Evolutionary conservation across 2,113 vertebrate genomes (phyloP), one percentile per base, ranked within the genome.

Genomic region (Anarrhichthys ocellatus): DNA sequence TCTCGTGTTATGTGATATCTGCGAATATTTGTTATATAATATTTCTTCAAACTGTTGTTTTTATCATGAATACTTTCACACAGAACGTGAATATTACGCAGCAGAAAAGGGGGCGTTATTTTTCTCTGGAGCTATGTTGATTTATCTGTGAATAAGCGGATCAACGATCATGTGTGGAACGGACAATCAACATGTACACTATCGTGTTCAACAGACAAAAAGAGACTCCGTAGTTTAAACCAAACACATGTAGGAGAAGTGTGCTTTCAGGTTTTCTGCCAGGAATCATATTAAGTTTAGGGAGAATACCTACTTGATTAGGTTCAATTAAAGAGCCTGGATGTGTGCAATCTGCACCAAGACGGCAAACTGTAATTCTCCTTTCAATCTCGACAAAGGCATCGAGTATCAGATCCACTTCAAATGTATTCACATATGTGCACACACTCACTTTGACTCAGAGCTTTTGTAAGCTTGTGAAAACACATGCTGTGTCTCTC

Each of bases 401-500:
- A 27, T 27, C 56, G 5, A 29, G 9, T 48, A 18, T 48, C 46
- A 48, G 56, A 59, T 29, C 4, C 24, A 27, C 54, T 58, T 10
- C 24, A 54, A 10, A 32, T 71, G 2, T 56, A 46, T 34, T 42
- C 17, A 54, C 38, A 54, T 44, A 62, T 20, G 4, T 18, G 29
- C 24, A 58, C 11, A 22, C n/a, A 20, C 6, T 46, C 22, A 54
- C 13, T 38, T 27, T 15, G 44, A 50, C 27, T 34, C 15, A 18
- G 9, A 38, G 34, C 38, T 70, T 50, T 59, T 73, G 59, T 80
- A 27, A 67, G 69, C 17, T 64, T 63, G 10, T 42, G 40, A 76
- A 81, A 81, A 34, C 20, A 38, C 70, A 64, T 65, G 42, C 20
- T 68, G 44, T 65, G 54, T 80, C 10, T 61, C 42, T 69, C 44